Evolutionary conservation across 2,797 vertebrate species (phyloP), one percentile per base, ranked within the genome.

Genomic region (Mormyrops attenuatus): DNA sequence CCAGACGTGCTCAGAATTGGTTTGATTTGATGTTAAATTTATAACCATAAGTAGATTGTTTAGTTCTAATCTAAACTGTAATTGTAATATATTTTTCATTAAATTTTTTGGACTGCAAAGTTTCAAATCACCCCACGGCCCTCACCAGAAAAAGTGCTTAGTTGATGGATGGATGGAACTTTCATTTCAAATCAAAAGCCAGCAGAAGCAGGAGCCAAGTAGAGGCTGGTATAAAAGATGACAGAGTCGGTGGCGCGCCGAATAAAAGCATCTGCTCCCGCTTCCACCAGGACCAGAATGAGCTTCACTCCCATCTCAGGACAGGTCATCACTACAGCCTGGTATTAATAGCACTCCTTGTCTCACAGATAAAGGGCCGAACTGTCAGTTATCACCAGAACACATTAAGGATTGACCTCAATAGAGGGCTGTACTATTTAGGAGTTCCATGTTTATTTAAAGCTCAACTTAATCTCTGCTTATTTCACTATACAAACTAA

Each of bases 321-420:
- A 85, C 22, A 44, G 89, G 26, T 89, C 82, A 87, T 22, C 44
- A 38, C 22, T 86, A n/a, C 15, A 34, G 47, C 17, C 57, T 5
- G 11, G 52, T 85, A 89, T 86, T 89, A 86, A 89, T 87, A 89
- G 57, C 89, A n/a, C 82, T 86, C 1, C 52, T 53, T 89, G 77
- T 89, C 52, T 15, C 20, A 44, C 77, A 86, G 89, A 89, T 86
- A 86, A 60, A 17, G 52, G 60, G 84, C 57, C 20, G n/a, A 47
- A 69, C 57, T 89, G 89, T 69, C 82, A 89, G 53, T 84, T 50
- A 82, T 86, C 82, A 69, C 89, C 57, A 5, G 44, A 26, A 85
- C 60, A 86, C 82, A 69, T 69, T 69, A 34, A 30, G 84, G 44
- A 86, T 26, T 86, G 41, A 89, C 82, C 84, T 89, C 53, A 52